Conservation (phyloP, 53 echinoderm and acorn worm species). For the Crossaster papposus region DNA sequence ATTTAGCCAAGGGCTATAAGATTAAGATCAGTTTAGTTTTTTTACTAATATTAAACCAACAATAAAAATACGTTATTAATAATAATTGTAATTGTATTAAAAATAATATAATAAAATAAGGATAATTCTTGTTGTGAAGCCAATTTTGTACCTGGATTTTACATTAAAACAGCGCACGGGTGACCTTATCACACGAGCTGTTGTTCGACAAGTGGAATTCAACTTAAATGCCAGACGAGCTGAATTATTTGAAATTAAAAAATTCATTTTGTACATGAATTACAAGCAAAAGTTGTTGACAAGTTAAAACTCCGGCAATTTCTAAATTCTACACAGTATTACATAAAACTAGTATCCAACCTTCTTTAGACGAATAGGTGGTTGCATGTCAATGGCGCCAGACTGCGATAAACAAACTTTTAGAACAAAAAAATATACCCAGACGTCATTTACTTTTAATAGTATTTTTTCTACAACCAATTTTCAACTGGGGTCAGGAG, state of each 20-base stretch:
- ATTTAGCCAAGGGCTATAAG: too few relatives aligned
- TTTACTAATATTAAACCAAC: too few relatives aligned
- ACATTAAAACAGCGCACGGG: neutral
- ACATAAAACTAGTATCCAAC: neutral
- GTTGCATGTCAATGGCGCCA: neutral
- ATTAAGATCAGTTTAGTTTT: too few relatives aligned
- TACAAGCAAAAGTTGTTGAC: neutral
- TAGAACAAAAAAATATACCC: neutral
- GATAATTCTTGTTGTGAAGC: too few relatives aligned
- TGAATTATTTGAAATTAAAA: neutral
- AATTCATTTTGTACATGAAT: conserved; percentile 5
- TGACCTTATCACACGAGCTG: neutral
- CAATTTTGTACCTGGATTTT: neutral
- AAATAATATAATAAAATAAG: too few relatives aligned
- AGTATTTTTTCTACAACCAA: neutral
- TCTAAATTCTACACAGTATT: neutral
- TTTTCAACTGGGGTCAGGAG: neutral
- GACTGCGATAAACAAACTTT: neutral
- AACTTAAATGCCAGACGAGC: neutral
- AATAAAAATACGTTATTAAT: too few relatives aligned
- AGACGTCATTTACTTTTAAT: conserved; percentile 2
- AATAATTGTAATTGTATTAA: too few relatives aligned
- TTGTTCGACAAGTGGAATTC: neutral
- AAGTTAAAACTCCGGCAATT: neutral
- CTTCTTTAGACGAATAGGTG: neutral